A percentile compares a stretch with the other conserved stretches of the same genome.
Evolutionary conservation across 2,113 vertebrate genomes (phyloP).

Genomic region (Numida meleagris): DNA sequence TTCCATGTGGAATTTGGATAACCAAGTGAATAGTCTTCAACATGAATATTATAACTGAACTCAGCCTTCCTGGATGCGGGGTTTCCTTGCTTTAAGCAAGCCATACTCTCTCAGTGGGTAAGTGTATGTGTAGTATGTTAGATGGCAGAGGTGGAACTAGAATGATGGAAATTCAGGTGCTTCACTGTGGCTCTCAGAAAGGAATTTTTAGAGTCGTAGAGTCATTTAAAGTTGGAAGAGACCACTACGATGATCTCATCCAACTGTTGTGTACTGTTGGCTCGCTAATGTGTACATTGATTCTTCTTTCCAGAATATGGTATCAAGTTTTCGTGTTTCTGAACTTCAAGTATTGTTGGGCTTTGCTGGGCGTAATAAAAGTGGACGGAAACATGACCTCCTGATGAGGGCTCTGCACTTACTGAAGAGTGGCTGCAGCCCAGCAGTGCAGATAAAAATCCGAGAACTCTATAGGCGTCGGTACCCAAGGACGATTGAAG

Average conservation of each 20-base stretch:
- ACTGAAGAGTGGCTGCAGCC: conserved; percentile 87
- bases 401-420: conserved; percentile 88
- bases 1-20: background rate
- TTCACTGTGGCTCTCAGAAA: background rate
- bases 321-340: conserved; percentile 90
- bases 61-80: background rate
- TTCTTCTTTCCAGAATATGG: conserved; percentile 83
- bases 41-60: background rate
- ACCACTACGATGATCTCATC: too few species aligned
- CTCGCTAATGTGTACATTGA: background rate
- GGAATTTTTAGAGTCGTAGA: background rate
- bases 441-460: conserved; percentile 86
- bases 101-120: background rate
- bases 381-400: conserved; percentile 89
- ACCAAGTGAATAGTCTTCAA: background rate
- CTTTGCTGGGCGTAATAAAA: conserved; percentile 89
- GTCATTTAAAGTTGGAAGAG: too few species aligned
- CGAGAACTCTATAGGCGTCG: conserved; percentile 84
- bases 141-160: background rate
- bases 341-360: conserved; percentile 89
- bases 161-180: background rate
- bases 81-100: background rate
- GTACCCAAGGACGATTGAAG: conserved; percentile 83
- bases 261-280: background rate
- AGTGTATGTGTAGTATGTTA: background rate